Conservation (phyloP, 2,113 vertebrate genomes). For the Arvicanthis niloticus region DNA sequence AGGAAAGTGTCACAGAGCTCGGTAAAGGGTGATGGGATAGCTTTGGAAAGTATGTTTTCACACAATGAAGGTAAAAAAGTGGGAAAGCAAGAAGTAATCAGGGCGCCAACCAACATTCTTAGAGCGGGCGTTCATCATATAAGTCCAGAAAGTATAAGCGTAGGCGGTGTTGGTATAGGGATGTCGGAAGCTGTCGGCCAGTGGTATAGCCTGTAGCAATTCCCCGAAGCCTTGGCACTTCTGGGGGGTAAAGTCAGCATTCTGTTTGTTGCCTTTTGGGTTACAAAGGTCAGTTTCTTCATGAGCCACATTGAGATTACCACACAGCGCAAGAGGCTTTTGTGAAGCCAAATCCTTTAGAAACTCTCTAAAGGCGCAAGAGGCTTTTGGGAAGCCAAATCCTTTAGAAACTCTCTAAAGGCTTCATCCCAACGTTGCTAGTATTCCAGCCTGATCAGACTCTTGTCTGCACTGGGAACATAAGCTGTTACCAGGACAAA, state of each 20-base stretch:
- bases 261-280: constrained; percentile 95
- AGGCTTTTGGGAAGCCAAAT: too few species aligned
- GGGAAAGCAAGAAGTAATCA: constrained; percentile 93
- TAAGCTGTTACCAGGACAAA: constrained; percentile 93
- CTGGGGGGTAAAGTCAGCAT: constrained; percentile 92
- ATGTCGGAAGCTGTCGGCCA: constrained; percentile 92
- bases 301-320: constrained; percentile 95
- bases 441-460: constrained; percentile 92
- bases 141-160: constrained; percentile 96
- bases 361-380: too few species aligned
- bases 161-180: constrained; percentile 90
- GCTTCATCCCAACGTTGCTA: constrained; percentile 93
- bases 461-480: constrained; percentile 91
- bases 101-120: constrained; percentile 96
- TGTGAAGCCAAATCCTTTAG: constrained; percentile 89
- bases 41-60: constrained; percentile 93
- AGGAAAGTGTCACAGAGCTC: constrained; percentile 86
- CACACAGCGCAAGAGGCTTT: constrained; percentile 90
- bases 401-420: constrained; percentile 88
- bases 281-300: constrained; percentile 95
- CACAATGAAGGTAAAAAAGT: constrained; percentile 89
- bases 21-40: constrained; percentile 92
- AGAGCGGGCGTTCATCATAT: constrained; percentile 93
- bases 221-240: constrained; percentile 92
- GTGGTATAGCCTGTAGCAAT: constrained; percentile 88